phyloP scores from a whole-genome alignment of 2,797 vertebrate genomes.

The Aplochiton taeniatus region DNA sequence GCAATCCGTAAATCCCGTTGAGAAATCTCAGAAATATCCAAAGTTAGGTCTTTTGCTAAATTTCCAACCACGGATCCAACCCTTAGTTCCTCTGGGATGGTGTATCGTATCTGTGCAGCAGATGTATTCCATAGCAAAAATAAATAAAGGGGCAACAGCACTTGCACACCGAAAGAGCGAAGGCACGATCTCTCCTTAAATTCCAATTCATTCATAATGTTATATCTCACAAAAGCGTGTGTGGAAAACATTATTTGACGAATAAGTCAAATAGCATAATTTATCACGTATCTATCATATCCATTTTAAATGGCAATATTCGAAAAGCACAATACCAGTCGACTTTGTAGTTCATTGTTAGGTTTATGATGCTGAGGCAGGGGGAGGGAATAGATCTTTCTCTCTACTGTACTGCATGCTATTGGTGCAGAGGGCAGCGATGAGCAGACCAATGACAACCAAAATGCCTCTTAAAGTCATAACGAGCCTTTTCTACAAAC shows the following conservation, averaged over 20 bases:
- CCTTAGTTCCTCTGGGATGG: conserved; percentile 81
- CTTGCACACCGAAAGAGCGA: conserved; percentile 43
- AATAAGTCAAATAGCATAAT: too few species aligned
- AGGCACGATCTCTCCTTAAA: too few species aligned
- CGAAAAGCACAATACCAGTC: too few species aligned
- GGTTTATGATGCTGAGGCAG: conserved; percentile 49
- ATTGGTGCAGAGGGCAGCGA: conserved; percentile 39
- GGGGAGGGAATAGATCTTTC: conserved; percentile 51
- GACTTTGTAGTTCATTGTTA: conserved; percentile 21
- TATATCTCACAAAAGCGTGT: too few species aligned
- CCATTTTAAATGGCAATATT: too few species aligned
- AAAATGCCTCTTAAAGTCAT: too few species aligned
- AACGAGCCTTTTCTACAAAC: too few species aligned
- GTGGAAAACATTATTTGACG: too few species aligned
- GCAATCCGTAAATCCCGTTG: conserved; percentile 78
- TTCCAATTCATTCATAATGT: too few species aligned
- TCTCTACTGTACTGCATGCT: conserved; percentile 45
- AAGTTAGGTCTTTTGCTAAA: conserved; percentile 81
- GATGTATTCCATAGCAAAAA: conserved; percentile 61
- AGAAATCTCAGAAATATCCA: conserved; percentile 75
- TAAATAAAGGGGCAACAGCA: conserved; percentile 58
- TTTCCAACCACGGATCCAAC: conserved; percentile 81
- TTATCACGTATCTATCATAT: too few species aligned
- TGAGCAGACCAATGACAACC: too few species aligned
- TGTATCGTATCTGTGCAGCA: conserved; percentile 80